Evolutionary conservation across 2,797 vertebrate genomes (phyloP), one percentile per base, ranked within the genome.

Genomic region (Acanthurus leucopareius): DNA sequence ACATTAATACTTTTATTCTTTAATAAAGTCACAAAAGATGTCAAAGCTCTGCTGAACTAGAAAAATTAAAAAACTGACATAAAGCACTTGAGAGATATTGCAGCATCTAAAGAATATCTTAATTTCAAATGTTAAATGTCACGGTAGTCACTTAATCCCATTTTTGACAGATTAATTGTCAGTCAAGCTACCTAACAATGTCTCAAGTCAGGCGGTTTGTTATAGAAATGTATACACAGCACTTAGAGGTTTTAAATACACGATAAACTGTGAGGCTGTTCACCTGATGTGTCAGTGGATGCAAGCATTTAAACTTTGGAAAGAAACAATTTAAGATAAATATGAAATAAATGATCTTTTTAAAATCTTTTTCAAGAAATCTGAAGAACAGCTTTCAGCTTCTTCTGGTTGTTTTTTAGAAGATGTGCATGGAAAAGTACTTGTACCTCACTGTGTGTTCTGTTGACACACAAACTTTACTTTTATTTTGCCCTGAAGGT

Each of bases 391-490:
- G 20, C 17, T n/a, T 47, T 19, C 15, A 7, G 2, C 15, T 53
- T 16, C 45, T n/a, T 44, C 57, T 28, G 13, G 61, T 19, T 74
- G 28, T 76, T 80, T 54, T 56, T 15, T 3, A 65, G 47, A 54
- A 52, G 5, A 15, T 6, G 9, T 47, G 16, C 2, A 22, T 65
- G 58, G 65, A 51, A 68, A 56, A 62, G 57, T 42, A 38, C 17
- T 11, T 42, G 44, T 32, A 8, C 28, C n/a, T 16, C 0, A 0
- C 17, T 22, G 5, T 44, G 7, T 22, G 49, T 59, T 42, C 4
- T 75, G 71, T 66, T 69, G 49, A 70, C 47, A 72, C 7, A 49
- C 40, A 69, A 57, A 73, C 69, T 13, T 45, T 14, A 19, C 4
- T 44, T 44, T 3, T 38, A 65, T 53, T 73, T 69, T 57, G 16